phyloP scores from a whole-genome alignment of 2,797 vertebrate genomes.

The Pangasius larnaudii region DNA sequence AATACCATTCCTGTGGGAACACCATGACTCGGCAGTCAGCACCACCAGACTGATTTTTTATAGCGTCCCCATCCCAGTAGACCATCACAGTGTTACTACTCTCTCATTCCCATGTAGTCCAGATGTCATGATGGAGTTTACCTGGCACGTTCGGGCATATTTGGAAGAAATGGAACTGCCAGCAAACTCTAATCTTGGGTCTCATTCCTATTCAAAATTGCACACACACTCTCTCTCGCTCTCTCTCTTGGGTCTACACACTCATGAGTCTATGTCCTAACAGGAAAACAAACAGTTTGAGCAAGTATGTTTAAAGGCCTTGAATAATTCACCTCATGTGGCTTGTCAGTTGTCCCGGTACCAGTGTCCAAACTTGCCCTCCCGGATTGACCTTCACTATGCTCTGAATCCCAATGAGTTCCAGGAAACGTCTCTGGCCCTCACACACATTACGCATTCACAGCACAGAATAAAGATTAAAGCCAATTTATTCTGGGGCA shows the following conservation, averaged over 20 bases:
- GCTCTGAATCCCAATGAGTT: constrained; percentile 36
- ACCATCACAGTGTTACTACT: not conserved
- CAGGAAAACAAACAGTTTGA: constrained; percentile 33
- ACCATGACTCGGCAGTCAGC: not conserved
- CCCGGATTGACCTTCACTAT: constrained; percentile 28
- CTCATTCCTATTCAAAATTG: constrained; percentile 11
- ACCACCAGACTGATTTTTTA: not conserved
- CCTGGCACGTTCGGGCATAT: not conserved
- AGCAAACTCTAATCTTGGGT: not conserved
- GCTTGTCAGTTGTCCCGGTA: constrained; percentile 31
- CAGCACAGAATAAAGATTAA: constrained; percentile 29
- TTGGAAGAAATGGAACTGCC: not conserved
- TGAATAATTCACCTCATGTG: constrained; percentile 42
- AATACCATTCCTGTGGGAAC: not conserved
- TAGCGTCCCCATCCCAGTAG: not conserved
- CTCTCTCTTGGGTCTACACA: constrained; percentile 1
- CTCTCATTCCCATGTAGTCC: not conserved
- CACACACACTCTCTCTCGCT: not conserved
- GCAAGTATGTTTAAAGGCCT: constrained; percentile 28
- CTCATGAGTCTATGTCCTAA: constrained; percentile 16
- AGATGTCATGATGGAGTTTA: not conserved
- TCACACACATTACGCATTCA: constrained; percentile 30
- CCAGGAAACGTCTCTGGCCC: not conserved
- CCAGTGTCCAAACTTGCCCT: constrained; percentile 20
- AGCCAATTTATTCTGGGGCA: constrained; percentile 17